phyloP scores from a whole-genome alignment of 2,888 invertebrate species.

The Nomada hirtipes region DNA sequence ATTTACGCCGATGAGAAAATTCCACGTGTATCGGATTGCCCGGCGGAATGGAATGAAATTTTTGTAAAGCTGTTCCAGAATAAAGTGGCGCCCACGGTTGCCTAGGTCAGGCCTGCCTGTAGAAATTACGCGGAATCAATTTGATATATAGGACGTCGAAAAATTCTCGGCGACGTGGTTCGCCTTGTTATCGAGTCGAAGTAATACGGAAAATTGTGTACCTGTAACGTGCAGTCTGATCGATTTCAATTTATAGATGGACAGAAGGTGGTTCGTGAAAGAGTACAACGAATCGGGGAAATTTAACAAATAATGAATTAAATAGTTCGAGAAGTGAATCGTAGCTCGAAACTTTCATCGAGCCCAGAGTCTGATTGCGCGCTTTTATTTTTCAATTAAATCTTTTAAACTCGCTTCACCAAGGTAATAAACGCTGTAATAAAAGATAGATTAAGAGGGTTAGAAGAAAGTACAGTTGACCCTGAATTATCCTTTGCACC shows the following conservation, averaged over 20 bases:
- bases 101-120: slow-evolving; percentile 28
- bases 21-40: slow-evolving; percentile 62
- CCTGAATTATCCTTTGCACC: background rate
- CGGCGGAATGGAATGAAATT: slow-evolving; percentile 64
- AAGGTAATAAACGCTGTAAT: background rate
- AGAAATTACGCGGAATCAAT: slow-evolving; percentile 55
- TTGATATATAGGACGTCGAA: slow-evolving; percentile 41
- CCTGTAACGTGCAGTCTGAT: background rate
- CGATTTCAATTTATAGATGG: slow-evolving; percentile 23
- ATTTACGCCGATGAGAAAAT: slow-evolving; percentile 74
- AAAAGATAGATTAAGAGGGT: background rate
- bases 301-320: background rate
- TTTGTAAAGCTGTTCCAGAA: slow-evolving; percentile 49
- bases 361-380: too few relatives aligned
- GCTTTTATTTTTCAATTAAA: background rate
- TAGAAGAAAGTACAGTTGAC: slow-evolving; percentile 4
- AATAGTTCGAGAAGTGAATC: background rate
- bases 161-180: slow-evolving; percentile 24
- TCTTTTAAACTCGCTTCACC: background rate
- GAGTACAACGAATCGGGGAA: background rate
- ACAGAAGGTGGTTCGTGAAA: background rate
- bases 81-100: slow-evolving; percentile 57
- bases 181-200: slow-evolving; percentile 28
- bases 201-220: slow-evolving; percentile 28
- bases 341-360: too few relatives aligned